Conservation (phyloP, 2,113 vertebrate species). For the human region GRCh38 chr11:17634501-17635000, state of each 20-base stretch:
- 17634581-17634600: neutral
- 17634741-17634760: neutral
- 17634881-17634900: slow-evolving; percentile 90
- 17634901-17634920: slow-evolving; percentile 91
- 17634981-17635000: neutral
- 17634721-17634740: neutral
- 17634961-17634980: fast-evolving
- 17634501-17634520: neutral
- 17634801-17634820: slow-evolving; percentile 42
- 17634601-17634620: neutral
- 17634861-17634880: slow-evolving; percentile 88
- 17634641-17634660: neutral
- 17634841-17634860: slow-evolving; percentile 96
- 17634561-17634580: neutral
- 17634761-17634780: neutral
- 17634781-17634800: neutral
- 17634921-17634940: slow-evolving; percentile 95
- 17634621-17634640: neutral
- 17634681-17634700: neutral
- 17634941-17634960: slow-evolving; percentile 87
- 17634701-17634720: neutral
- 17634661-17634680: neutral
- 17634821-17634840: neutral
- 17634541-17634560: neutral
- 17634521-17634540: neutral